Evolutionary conservation across 2,888 invertebrate genomes (phyloP).

Genomic region (Eretmocerus hayati): DNA sequence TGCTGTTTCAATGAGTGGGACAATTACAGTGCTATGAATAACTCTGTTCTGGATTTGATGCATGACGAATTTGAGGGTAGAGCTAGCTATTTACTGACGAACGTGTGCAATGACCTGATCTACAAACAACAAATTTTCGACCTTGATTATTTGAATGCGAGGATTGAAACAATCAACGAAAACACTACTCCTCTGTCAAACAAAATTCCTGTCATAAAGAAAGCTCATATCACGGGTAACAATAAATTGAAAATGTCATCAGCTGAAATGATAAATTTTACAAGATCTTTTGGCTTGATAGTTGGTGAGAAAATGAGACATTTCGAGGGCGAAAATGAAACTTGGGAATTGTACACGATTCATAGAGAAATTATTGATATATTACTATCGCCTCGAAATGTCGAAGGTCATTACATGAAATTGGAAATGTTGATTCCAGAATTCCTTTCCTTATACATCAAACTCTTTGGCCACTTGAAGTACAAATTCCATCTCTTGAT

Average conservation of each 20-base stretch:
- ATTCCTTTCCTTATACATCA: conserved; percentile 8
- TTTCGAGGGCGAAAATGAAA: conserved; percentile 1
- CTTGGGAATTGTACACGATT: conserved; percentile 12
- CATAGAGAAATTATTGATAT: conserved; percentile 15
- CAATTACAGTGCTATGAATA: conserved; percentile 15
- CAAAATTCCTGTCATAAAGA: conserved; percentile 5
- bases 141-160: no score
- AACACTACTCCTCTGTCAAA: conserved; percentile 2
- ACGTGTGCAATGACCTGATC: no score
- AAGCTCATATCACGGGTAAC: background rate
- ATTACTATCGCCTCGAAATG: conserved; percentile 8
- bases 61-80: conserved; percentile 16
- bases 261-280: conserved; percentile 4
- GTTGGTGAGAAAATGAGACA: conserved; percentile 16
- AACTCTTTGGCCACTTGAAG: conserved; percentile 14
- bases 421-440: conserved; percentile 4
- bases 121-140: no score
- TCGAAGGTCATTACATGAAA: conserved; percentile 2
- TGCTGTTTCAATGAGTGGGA: conserved; percentile 15
- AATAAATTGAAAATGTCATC: background rate
- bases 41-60: conserved; percentile 14
- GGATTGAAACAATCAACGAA: conserved; percentile 7
- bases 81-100: conserved; percentile 1
- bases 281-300: conserved; percentile 16
- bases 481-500: conserved; percentile 17